These are phyloP conservation scores for Oreochromis tanganicae DNA, from an alignment of 2,113 vertebrate species.

Conservation along the genomic window DNA sequence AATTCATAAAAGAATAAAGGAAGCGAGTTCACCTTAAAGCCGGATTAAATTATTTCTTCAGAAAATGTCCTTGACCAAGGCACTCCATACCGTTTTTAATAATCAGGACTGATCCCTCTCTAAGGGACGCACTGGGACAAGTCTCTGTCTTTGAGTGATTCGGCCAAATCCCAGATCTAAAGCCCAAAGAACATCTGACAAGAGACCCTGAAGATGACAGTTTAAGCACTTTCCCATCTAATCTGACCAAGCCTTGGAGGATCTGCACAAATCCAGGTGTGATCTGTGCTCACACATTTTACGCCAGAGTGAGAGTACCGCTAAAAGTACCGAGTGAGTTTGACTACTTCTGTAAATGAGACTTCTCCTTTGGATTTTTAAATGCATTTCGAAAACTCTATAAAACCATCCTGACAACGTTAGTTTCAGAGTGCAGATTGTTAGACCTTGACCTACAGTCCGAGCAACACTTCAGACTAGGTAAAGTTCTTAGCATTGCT, in stretches of 20 bases:
- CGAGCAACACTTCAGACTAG: not conserved
- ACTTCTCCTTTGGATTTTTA: not conserved
- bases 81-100: not conserved
- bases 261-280: not conserved
- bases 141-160: not conserved
- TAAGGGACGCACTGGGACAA: not conserved
- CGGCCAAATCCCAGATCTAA: not conserved
- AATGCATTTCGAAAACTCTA: not conserved
- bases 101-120: not conserved
- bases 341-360: not conserved
- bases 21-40: not conserved
- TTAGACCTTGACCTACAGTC: not conserved
- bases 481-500: not conserved
- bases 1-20: not conserved
- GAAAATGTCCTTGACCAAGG: not conserved
- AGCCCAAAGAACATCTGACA: not conserved
- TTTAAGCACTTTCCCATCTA: not conserved
- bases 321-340: not conserved
- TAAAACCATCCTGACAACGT: not conserved
- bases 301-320: accelerated
- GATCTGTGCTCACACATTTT: accelerated
- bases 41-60: accelerated
- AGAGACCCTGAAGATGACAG: not conserved
- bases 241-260: not conserved
- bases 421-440: not conserved